Percentiles rank a stretch among this genome's conserved stretches.
Evolutionary conservation across 2,797 vertebrate genomes (phyloP).

Genomic region (Pempheris klunzingeri): DNA sequence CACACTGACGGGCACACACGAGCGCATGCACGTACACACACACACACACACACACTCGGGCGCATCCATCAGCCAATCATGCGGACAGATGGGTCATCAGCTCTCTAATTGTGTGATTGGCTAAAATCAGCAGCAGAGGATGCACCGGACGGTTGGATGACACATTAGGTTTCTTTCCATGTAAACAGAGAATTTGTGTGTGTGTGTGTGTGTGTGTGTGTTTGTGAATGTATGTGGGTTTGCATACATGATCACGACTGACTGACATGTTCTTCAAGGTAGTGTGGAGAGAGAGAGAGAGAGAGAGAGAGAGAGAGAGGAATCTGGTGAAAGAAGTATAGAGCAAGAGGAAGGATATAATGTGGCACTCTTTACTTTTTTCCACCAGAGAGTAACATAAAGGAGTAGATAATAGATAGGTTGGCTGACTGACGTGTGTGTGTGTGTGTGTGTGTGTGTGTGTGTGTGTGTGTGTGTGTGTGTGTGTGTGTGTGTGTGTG

Average conservation of each 20-base stretch:
- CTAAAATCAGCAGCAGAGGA: constrained; percentile 98
- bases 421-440: constrained; percentile 46
- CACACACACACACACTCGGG: constrained; percentile 17
- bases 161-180: constrained; percentile 97
- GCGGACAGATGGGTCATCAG: constrained; percentile 99
- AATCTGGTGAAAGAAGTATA: not conserved
- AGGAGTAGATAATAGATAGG: constrained; percentile 56
- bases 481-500: constrained; percentile 31
- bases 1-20: constrained; percentile 18
- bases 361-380: not conserved
- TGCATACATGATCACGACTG: constrained; percentile 23
- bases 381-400: constrained; percentile 37
- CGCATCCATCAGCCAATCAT: constrained; percentile 75
- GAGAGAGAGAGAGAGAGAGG: not conserved
- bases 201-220: constrained; percentile 27
- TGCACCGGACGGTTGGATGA: constrained; percentile 94
- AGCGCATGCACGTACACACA: not conserved
- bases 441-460: constrained; percentile 41
- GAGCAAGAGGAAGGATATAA: not conserved
- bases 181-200: constrained; percentile 91
- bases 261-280: not conserved
- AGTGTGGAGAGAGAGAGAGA: not conserved
- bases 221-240: constrained; percentile 1
- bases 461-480: constrained; percentile 27
- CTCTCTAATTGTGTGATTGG: constrained; percentile 99